Percentiles rank a stretch among this genome's conserved stretches.
phyloP scores from a whole-genome alignment of 2,797 vertebrate genomes.

The Malurus leucopterus region DNA sequence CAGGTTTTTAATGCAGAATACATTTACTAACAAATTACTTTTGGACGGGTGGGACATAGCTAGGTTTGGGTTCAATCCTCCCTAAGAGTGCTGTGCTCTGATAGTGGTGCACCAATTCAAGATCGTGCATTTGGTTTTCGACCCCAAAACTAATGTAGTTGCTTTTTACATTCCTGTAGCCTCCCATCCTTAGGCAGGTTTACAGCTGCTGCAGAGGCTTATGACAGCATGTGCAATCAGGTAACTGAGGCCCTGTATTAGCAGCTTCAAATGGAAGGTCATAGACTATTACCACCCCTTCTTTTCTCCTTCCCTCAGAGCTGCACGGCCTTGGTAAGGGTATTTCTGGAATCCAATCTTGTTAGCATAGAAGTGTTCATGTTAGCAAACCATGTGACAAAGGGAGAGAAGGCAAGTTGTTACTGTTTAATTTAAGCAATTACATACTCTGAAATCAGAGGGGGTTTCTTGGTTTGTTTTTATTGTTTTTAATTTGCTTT shows the following conservation, averaged over 20 bases:
- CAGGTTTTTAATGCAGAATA: neutral
- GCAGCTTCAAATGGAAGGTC: neutral
- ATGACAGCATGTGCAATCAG: neutral
- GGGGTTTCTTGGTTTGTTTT: fast-evolving
- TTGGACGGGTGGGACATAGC: fast-evolving
- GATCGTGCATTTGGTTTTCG: neutral
- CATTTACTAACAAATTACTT: neutral
- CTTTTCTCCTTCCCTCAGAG: neutral
- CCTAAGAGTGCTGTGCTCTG: neutral
- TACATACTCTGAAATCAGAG: neutral
- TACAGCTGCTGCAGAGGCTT: neutral
- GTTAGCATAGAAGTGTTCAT: neutral
- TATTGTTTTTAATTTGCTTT: neutral
- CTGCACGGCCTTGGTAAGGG: neutral
- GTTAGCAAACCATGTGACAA: neutral
- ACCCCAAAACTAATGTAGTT: neutral
- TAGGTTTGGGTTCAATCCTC: neutral
- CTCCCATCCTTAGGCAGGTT: neutral
- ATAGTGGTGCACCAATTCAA: neutral
- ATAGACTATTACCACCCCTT: neutral
- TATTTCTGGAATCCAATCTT: neutral
- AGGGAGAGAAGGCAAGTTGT: neutral
- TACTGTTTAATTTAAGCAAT: neutral
- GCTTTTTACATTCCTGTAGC: neutral
- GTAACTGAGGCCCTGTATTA: neutral